Percentiles rank a stretch among this genome's conserved stretches.
Evolutionary conservation across 2,113 vertebrate species (phyloP).

Genomic region (Cochlearius cochlearius): DNA sequence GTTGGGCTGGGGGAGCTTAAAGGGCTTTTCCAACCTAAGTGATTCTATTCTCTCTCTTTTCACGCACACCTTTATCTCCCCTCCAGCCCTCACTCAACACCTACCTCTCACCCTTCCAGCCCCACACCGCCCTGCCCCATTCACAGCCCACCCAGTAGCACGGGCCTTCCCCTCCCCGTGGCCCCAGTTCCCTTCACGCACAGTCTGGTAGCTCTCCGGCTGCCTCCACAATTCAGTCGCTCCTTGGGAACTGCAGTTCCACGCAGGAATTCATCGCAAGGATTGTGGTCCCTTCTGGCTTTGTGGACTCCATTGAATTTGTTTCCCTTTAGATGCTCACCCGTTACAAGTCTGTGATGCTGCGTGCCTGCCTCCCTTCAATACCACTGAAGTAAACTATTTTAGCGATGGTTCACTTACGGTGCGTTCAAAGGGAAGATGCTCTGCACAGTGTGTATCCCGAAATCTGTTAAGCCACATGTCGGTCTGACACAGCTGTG

Average conservation of each 20-base stretch:
- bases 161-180: accelerated
- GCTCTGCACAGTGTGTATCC: neutral
- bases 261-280: neutral
- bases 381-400: neutral
- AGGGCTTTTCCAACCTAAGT: too few species aligned
- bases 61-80: neutral
- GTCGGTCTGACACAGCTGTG: neutral
- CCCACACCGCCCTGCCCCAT: neutral
- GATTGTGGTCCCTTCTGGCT: too few species aligned
- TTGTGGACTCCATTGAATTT: neutral
- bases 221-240: neutral
- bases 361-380: neutral
- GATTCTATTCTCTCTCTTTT: too few species aligned
- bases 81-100: neutral
- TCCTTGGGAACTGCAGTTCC: neutral
- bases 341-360: neutral
- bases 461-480: neutral
- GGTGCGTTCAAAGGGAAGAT: too few species aligned
- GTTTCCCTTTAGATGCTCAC: neutral
- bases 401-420: neutral
- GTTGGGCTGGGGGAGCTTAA: too few species aligned
- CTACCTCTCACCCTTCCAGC: neutral
- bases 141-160: neutral
- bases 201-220: neutral
- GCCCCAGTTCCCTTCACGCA: neutral